These are phyloP conservation scores for Paedocypris sp. DNA, from an alignment of 2,113 vertebrate genomes.

Conservation along the genomic window DNA sequence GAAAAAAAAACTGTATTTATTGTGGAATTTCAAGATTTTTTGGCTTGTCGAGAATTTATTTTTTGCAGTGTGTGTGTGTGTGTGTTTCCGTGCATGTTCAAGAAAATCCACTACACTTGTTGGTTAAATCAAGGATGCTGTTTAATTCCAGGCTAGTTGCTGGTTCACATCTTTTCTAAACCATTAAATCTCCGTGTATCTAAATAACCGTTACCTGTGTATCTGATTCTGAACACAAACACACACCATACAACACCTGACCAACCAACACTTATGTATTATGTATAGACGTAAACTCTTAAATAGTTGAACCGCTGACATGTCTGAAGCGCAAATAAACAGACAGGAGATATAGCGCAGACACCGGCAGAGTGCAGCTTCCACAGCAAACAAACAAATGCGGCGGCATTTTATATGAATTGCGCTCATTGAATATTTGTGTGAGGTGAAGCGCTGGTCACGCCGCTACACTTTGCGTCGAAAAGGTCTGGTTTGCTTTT, in stretches of 20 bases:
- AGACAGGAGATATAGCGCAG: not conserved
- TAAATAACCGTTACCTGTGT: no score
- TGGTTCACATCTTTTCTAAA: no score
- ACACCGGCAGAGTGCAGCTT: not conserved
- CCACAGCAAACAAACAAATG: not conserved
- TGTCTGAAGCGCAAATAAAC: not conserved
- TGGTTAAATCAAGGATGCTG: no score
- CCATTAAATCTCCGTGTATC: no score
- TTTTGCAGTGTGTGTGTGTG: no score
- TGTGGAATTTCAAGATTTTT: no score
- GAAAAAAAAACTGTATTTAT: no score
- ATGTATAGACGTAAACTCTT: not conserved
- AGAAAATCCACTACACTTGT: no score
- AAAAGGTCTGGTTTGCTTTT: not conserved
- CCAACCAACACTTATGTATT: not conserved
- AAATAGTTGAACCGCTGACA: constrained; percentile 21
- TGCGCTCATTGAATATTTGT: not conserved
- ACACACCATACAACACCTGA: not conserved
- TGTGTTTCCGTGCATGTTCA: no score
- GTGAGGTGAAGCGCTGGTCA: not conserved
- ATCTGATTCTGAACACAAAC: no score
- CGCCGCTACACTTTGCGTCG: not conserved
- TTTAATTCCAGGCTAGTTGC: no score
- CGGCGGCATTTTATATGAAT: not conserved
- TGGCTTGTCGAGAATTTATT: no score